Evolutionary conservation across 2,113 vertebrate genomes (phyloP), one percentile per base, ranked within the genome.

Genomic region (Brachyhypopomus occidentalis): DNA sequence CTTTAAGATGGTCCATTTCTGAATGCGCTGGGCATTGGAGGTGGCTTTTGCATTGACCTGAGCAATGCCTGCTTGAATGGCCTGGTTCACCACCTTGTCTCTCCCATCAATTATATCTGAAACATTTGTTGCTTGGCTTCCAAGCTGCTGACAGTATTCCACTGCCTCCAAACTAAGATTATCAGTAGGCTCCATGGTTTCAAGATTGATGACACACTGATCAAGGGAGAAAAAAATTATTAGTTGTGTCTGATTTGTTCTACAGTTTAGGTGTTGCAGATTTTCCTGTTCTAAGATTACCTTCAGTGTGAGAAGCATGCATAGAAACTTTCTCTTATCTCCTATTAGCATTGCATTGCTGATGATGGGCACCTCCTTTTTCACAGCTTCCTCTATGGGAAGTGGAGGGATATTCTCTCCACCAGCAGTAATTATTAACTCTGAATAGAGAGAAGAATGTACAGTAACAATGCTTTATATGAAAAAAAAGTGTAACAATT

Each of bases 281-380:
- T 70, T 79, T 48, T 62, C 7, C 23, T 0, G 34, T 52, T 74
- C n/a, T 8, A 17, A 34, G 22, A n/a, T 30, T 89, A 96, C 96
- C 94, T 97, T 97, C 66, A 97, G 79, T 5, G 95, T 96, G 66
- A 97, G 90, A 67, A 97, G 88, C 91, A 96, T 93, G 58, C 96
- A 95, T 77, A 96, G 88, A 90, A 96, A 97, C 87, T 96, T 97
- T 86, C 89, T 94, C 85, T 90, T 94, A 85, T 96, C 96, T 16
- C 95, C 95, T 7, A 96, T 92, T 48, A 97, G 90, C 92, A 97
- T 91, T 82, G 94, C 93, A 0, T 94, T 95, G 83, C 95, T 96
- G 75, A 96, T 80, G 79, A 96, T 91, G 0, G 95, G 93, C n/a
- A 96, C 83, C 72, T 96, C 94, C 16, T 79, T 92, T 84, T 96